Conservation (phyloP, 2,888 invertebrate species). For the Chrysolina americana region DNA sequence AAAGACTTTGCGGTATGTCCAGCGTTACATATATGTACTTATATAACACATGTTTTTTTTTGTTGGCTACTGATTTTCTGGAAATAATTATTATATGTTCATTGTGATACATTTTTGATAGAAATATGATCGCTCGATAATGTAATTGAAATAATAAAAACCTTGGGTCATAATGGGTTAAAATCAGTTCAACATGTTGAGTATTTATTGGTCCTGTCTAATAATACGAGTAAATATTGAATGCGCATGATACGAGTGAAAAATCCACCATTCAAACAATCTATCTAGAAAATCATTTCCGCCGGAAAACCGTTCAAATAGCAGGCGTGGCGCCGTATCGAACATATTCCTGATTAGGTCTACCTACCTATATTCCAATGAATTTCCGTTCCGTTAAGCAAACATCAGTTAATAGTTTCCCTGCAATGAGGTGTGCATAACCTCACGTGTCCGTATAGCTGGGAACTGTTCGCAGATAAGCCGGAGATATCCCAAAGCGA, state of each 20-base stretch:
- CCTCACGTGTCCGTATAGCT: slow-evolving; percentile 3
- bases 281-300: background rate
- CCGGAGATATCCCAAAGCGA: background rate
- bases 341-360: background rate
- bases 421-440: slow-evolving; percentile 5
- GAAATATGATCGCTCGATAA: too few relatives aligned
- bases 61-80: too few relatives aligned
- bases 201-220: too few relatives aligned
- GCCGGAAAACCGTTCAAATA: background rate
- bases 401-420: slow-evolving; percentile 10
- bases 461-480: slow-evolving; percentile 13
- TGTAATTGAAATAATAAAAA: too few relatives aligned
- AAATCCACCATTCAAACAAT: background rate
- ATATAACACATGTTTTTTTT: too few relatives aligned
- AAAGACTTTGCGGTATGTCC: too few relatives aligned
- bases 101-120: too few relatives aligned
- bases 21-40: too few relatives aligned
- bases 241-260: background rate
- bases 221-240: too few relatives aligned
- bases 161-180: too few relatives aligned
- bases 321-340: background rate
- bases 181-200: too few relatives aligned
- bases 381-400: background rate
- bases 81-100: too few relatives aligned
- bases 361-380: background rate